Evolutionary conservation across 2,113 vertebrate species (phyloP).

Genomic region (Falcunculus frontatus): DNA sequence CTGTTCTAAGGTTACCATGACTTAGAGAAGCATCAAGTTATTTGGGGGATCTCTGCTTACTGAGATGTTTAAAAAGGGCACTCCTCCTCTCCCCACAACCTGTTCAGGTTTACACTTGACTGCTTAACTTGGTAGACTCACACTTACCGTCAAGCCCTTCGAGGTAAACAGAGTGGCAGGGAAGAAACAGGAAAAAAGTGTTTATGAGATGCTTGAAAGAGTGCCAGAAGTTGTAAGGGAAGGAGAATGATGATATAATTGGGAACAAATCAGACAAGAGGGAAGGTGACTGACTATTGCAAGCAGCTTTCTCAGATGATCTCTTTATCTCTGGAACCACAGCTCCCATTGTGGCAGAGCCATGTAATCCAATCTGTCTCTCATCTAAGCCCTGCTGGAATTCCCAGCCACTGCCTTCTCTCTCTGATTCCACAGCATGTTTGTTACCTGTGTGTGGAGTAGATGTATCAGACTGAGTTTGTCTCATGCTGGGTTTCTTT

Average conservation of each 20-base stretch:
- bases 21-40: background rate
- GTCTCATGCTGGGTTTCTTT: background rate
- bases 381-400: background rate
- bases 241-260: background rate
- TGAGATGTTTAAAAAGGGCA: background rate
- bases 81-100: rapidly evolving
- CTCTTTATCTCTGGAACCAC: background rate
- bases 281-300: background rate
- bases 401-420: background rate
- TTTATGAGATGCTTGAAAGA: background rate
- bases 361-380: rapidly evolving
- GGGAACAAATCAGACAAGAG: background rate
- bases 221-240: background rate
- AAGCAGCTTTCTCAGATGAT: background rate
- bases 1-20: background rate
- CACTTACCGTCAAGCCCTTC: background rate
- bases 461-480: background rate
- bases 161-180: background rate
- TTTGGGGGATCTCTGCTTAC: background rate
- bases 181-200: background rate
- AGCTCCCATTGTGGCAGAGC: background rate
- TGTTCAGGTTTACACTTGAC: background rate
- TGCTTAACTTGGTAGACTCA: background rate
- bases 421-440: background rate
- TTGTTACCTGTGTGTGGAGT: background rate